Percentiles rank a stretch among this genome's conserved stretches.
Conservation (phyloP, 2,797 vertebrate species). For the Typhlichthys eigenmanni region DNA sequence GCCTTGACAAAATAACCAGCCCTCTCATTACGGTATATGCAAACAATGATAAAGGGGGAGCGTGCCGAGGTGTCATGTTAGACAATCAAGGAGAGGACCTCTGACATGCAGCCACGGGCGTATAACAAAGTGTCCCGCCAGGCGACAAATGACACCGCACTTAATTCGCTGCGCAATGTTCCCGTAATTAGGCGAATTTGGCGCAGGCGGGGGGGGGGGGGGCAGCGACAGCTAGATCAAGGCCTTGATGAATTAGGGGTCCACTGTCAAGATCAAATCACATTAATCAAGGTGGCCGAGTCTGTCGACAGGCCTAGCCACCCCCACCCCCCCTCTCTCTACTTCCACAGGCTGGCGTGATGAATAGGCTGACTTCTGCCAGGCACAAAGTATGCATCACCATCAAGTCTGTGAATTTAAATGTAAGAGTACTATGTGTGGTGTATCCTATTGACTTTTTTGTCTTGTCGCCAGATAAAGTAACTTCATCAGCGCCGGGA, state of each 20-base stretch:
- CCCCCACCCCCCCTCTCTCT: constrained; percentile 24
- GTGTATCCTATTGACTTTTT: constrained; percentile 71
- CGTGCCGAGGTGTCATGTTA: constrained; percentile 69
- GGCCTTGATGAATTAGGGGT: constrained; percentile 87
- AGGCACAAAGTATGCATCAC: constrained; percentile 76
- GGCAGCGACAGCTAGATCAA: constrained; percentile 80
- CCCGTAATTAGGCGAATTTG: constrained; percentile 90
- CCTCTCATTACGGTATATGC: constrained; percentile 77
- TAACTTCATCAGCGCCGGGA: constrained; percentile 33
- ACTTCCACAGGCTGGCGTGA: constrained; percentile 62
- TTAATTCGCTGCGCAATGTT: constrained; percentile 85
- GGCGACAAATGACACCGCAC: constrained; percentile 78
- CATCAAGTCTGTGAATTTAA: constrained; percentile 80
- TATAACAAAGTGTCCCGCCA: constrained; percentile 74
- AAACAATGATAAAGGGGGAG: constrained; percentile 79
- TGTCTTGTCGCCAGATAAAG: constrained; percentile 50
- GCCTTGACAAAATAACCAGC: constrained; percentile 71
- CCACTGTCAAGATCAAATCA: constrained; percentile 83
- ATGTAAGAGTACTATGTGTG: constrained; percentile 75
- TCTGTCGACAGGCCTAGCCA: constrained; percentile 68
- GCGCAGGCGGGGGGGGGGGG: constrained; percentile 73
- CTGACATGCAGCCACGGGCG: constrained; percentile 72
- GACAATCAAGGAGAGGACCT: constrained; percentile 79
- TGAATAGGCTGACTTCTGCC: constrained; percentile 74
- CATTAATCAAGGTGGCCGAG: constrained; percentile 87